Percentiles rank a stretch among this genome's conserved stretches.
phyloP scores from a whole-genome alignment of 1,140 invertebrate species.

The Magallana angulata region DNA sequence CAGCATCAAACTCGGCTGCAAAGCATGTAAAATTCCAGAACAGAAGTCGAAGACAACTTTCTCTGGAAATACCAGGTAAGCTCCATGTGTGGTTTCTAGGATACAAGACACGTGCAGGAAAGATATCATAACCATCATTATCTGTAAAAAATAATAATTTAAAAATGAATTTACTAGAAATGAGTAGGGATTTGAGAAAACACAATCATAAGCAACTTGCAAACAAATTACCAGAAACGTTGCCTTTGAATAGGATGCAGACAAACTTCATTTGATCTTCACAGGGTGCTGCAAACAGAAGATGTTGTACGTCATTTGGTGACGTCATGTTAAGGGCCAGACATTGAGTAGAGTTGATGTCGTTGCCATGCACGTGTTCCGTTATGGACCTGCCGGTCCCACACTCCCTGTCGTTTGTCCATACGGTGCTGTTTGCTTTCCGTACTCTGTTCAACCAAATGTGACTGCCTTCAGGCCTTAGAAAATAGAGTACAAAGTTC shows the following conservation, averaged over 20 bases:
- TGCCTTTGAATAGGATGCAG: neutral
- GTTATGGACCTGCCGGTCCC: neutral
- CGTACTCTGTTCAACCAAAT: constrained; percentile 7
- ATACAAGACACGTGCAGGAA: neutral
- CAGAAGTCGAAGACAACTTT: neutral
- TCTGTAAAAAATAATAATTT: neutral
- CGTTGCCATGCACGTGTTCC: neutral
- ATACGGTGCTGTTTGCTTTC: neutral
- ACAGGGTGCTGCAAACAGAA: constrained; percentile 16
- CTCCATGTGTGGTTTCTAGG: neutral
- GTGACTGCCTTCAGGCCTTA: neutral
- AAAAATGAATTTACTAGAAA: too few species aligned
- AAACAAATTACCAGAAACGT: neutral
- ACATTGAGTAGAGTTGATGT: neutral
- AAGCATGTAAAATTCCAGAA: neutral
- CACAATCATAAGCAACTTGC: too few species aligned
- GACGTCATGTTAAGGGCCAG: constrained; percentile 12
- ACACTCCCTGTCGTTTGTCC: neutral
- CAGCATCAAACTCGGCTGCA: neutral
- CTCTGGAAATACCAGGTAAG: neutral
- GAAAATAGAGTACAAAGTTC: too few species aligned
- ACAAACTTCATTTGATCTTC: neutral
- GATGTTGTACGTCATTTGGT: neutral
- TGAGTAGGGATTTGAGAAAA: too few species aligned
- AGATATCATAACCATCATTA: neutral